Percentiles rank a stretch among this genome's conserved stretches.
Conservation (phyloP, 2,113 vertebrate species). For the Parus major region DNA sequence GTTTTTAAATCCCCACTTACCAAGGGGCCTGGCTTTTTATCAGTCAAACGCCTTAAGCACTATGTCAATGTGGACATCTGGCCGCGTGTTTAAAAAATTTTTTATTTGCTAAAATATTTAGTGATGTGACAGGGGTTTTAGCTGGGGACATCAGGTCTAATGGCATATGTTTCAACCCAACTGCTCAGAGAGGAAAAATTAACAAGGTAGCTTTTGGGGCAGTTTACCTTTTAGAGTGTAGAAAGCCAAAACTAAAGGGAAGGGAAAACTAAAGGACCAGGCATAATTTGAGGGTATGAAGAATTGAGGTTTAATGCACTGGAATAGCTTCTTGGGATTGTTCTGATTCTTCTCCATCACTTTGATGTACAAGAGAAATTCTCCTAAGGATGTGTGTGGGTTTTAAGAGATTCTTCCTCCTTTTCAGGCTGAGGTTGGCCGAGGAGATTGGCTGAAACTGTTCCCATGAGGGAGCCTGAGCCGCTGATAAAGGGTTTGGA, state of each 20-base stretch:
- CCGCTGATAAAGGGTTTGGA: not conserved
- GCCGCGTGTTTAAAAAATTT: conserved; percentile 79
- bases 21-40: conserved; percentile 89
- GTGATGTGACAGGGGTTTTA: conserved; percentile 70
- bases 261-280: not conserved
- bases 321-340: not conserved
- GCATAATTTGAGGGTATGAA: not conserved
- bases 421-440: not conserved
- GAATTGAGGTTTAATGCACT: not conserved
- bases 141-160: conserved; percentile 44
- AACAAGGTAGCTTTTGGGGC: not conserved
- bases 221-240: not conserved
- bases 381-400: not conserved
- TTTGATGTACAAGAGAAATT: not conserved
- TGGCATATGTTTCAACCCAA: conserved; percentile 32
- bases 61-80: conserved; percentile 97
- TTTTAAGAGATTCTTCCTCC: not conserved
- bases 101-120: conserved; percentile 82
- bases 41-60: conserved; percentile 95
- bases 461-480: not conserved
- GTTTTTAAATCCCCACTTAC: conserved; percentile 93
- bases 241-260: not conserved
- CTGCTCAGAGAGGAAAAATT: not conserved
- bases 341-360: not conserved
- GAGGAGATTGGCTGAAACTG: not conserved